Evolutionary conservation across 2,888 invertebrate species (phyloP).

Genomic region (Drosophila rellima): DNA sequence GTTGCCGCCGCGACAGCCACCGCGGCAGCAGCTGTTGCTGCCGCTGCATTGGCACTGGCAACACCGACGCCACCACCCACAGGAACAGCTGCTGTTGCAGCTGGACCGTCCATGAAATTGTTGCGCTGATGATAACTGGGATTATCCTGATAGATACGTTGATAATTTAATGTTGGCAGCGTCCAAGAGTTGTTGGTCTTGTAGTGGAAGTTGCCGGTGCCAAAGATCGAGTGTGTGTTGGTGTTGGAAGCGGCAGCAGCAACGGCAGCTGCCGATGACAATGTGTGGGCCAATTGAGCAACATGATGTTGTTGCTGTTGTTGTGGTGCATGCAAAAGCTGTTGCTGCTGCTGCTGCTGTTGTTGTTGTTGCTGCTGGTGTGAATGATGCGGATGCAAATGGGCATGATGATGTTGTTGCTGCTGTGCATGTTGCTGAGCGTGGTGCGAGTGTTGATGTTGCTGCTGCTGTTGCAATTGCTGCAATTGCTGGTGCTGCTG

Average conservation of each 20-base stretch:
- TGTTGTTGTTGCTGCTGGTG: constrained; percentile 70
- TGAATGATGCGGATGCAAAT: constrained; percentile 56
- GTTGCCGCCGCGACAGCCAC: constrained; percentile 29
- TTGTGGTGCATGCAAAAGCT: constrained; percentile 58
- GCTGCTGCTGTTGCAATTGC: constrained; percentile 62
- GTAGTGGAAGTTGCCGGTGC: constrained; percentile 85
- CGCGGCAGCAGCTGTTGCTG: constrained; percentile 48
- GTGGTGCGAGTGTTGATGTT: constrained; percentile 66
- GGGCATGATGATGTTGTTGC: constrained; percentile 62
- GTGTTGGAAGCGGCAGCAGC: constrained; percentile 70
- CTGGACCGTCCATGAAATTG: constrained; percentile 70
- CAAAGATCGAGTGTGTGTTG: constrained; percentile 85
- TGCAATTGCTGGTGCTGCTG: constrained; percentile 67
- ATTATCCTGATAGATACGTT: constrained; percentile 83
- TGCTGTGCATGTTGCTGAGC: constrained; percentile 73
- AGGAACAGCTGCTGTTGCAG: constrained; percentile 42
- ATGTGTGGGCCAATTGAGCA: constrained; percentile 79
- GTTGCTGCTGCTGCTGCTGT: constrained; percentile 66
- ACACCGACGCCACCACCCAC: neutral
- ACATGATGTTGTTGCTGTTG: constrained; percentile 71
- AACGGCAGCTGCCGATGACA: constrained; percentile 72
- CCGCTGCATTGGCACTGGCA: neutral
- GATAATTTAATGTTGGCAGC: constrained; percentile 84
- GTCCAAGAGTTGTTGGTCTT: constrained; percentile 85
- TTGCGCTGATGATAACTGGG: constrained; percentile 83